A percentile compares a stretch with the other conserved stretches of the same genome.
These are phyloP conservation scores for Trileptium ribeirensis DNA, from an alignment of 2,888 invertebrate genomes.

Conservation along the genomic window DNA sequence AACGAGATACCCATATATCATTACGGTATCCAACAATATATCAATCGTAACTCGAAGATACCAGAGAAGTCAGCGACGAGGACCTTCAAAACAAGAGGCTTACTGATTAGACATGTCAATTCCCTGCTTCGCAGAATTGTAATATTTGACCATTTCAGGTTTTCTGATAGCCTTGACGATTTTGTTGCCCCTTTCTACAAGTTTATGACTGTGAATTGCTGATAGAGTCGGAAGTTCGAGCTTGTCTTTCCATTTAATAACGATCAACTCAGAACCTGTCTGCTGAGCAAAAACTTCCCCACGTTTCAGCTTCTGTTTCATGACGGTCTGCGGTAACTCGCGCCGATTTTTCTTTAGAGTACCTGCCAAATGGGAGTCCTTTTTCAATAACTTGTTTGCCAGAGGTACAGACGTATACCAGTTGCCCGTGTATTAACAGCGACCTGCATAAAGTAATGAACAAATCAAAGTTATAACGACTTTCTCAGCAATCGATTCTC, in stretches of 20 bases:
- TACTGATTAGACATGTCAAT: not conserved
- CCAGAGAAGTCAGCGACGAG: not conserved
- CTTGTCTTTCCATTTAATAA: not conserved
- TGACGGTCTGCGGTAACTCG: too few species aligned
- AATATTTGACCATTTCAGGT: not conserved
- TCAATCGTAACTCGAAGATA: not conserved
- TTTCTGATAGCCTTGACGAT: not conserved
- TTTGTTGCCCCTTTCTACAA: not conserved
- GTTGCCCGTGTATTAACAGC: too few species aligned
- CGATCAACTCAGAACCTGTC: not conserved
- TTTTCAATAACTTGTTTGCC: too few species aligned
- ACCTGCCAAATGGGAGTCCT: too few species aligned
- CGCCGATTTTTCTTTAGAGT: too few species aligned
- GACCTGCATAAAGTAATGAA: too few species aligned
- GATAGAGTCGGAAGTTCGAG: not conserved
- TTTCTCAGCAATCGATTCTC: too few species aligned
- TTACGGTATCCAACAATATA: not conserved
- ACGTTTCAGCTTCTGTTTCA: too few species aligned
- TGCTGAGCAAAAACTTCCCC: too few species aligned
- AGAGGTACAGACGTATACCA: too few species aligned
- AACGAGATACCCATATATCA: not conserved
- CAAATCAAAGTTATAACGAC: too few species aligned
- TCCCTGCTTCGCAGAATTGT: not conserved
- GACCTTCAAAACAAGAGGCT: not conserved
- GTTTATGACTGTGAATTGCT: not conserved